These are phyloP conservation scores for Atlantisia rogersi DNA, from an alignment of 2,113 vertebrate species.

Conservation along the genomic window DNA sequence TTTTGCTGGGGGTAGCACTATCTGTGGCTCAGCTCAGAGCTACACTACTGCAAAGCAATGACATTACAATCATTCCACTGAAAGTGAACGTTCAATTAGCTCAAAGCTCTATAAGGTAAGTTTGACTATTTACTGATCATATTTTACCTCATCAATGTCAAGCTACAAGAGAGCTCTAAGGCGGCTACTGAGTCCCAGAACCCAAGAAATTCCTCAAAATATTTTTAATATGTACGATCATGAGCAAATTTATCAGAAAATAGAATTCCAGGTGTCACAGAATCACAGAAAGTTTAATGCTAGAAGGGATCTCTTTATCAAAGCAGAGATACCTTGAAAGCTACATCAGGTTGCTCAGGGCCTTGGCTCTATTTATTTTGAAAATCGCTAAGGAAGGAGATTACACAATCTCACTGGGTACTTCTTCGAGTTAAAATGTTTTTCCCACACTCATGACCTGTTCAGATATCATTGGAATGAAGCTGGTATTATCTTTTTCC, in stretches of 20 bases:
- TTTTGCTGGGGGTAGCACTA: background rate
- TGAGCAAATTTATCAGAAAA: background rate
- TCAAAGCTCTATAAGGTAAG: background rate
- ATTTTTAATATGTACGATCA: background rate
- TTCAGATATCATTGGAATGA: background rate
- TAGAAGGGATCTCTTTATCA: background rate
- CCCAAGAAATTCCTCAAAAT: background rate
- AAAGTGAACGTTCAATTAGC: background rate
- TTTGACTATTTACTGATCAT: background rate
- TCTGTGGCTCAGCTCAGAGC: background rate
- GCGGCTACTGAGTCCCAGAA: background rate
- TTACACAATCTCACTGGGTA: background rate
- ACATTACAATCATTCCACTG: background rate
- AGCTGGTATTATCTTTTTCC: background rate
- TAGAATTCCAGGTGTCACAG: background rate
- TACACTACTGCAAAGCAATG: background rate
- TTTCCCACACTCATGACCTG: background rate
- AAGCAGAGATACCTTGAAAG: background rate
- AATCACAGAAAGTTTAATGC: background rate
- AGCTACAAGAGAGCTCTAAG: background rate
- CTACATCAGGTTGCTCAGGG: background rate
- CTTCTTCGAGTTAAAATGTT: background rate
- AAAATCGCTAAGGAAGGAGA: background rate
- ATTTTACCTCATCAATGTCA: background rate
- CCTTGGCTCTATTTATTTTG: background rate